Base-by-base conservation (phyloP, 2,113 vertebrate species). In the Odobenus rosmarus region DNA sequence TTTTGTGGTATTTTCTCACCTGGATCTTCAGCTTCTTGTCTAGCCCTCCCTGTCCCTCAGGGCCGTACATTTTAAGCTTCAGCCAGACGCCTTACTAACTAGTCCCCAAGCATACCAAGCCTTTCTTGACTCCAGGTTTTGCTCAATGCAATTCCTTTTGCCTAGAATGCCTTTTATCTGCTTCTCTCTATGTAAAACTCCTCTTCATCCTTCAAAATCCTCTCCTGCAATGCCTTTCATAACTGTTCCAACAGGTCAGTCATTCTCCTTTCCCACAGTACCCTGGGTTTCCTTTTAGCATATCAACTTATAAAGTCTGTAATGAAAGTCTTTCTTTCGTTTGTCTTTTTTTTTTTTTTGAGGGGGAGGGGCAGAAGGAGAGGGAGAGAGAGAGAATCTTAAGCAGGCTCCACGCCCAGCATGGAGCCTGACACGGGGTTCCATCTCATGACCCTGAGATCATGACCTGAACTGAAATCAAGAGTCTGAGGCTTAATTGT, bases 201-300 rank as follows among this genome's bases (percentile, higher is more conserved):
- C 82, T 95, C 92, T 92, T 76, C 46, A 42, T 46, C 77, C 53
- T 96, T 86, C 90, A 93, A 91, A 96, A 90, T 90, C 90, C 69
- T 93, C 3, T 94, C 71, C 39, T 57, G 24, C 39, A 26, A 87
- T 61, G 46, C 46, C 51, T 59, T 53, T 21, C 26, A 5, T 28
- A 36, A 71, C 18, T 59, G 42, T 31, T 84, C 79, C 61, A 31
- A 39, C n/a, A 62, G 31, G 49, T 23, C 49, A 46, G 53, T 72
- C 67, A 64, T 14, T 8, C 33, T 46, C 31, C 8, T 67, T 49
- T 81, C 31, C 71, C 28, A 51, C 14, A 55, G 42, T 2, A 12
- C 39, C 28, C 39, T 62, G 53, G 49, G n/a, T 4, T 39, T 59
- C 59, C n/a, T 19, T 89, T 53, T n/a, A 51, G 64, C 16, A 31